A percentile compares a stretch with the other conserved stretches of the same genome.
Conservation (phyloP, 2,113 vertebrate species). For the Neotragus moschatus region DNA sequence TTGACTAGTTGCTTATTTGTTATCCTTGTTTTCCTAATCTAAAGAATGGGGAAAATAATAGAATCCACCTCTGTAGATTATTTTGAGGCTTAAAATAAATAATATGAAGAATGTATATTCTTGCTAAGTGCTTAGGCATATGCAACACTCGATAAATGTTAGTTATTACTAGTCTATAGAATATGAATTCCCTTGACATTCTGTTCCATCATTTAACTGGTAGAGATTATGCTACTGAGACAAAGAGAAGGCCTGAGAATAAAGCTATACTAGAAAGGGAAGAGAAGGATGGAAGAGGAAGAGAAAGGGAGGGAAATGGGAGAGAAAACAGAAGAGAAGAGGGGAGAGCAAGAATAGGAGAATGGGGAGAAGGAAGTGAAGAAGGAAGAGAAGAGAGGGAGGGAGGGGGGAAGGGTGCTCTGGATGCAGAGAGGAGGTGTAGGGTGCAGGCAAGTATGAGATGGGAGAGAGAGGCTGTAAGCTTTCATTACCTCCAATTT, state of each 20-base stretch:
- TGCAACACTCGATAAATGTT: background rate
- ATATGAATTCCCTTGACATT: background rate
- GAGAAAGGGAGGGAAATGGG: background rate
- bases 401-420: background rate
- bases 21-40: background rate
- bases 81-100: background rate
- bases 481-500: background rate
- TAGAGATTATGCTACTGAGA: background rate
- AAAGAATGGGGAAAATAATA: background rate
- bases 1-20: background rate
- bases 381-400: background rate
- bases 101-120: background rate
- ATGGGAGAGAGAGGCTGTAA: background rate
- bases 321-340: background rate
- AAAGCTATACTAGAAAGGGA: background rate
- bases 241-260: background rate
- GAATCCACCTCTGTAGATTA: background rate
- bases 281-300: background rate
- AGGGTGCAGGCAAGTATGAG: background rate
- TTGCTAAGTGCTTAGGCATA: background rate
- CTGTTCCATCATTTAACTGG: background rate
- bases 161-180: background rate
- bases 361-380: fast-evolving
- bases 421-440: too few relatives aligned
- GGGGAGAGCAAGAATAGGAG: background rate